Evolutionary conservation across 2,113 vertebrate genomes (phyloP), one percentile per base, ranked within the genome.

Genomic region (Euleptes europaea): DNA sequence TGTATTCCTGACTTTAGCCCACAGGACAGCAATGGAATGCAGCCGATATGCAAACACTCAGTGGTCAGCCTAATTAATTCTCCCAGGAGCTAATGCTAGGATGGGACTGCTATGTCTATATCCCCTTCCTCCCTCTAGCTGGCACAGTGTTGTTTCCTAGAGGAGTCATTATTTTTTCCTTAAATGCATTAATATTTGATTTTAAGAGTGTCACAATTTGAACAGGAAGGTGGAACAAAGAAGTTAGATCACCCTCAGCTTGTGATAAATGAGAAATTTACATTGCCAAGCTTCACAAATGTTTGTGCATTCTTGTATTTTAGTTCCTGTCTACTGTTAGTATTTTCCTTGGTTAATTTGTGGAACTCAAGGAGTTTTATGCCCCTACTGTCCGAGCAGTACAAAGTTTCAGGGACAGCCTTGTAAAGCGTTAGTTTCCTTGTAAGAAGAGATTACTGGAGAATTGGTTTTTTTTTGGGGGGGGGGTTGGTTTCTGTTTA

Each of bases 1-100:
- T 85, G 86, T 84, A 88, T 60, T 91, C 93, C 84, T 89, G 87
- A 94, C 92, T 93, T 92, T 35, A 88, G 69, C 63, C 1, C 14
- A 73, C 87, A 86, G 91, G 87, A 89, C 87, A 89, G 78, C 90
- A 91, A 83, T 88, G 82, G 88, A 78, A 66, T n/a, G 80, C 75
- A 84, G 60, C 47, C 85, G 82, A 85, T 84, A 89, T 85, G 83
- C 57, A 80, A 91, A 72, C 8, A 33, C 60, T 35, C 2, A 1
- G 21, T 63, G 33, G 13, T 35, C 82, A 69, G 40, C 9, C 82
- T 88, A 82, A 86, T 84, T 84, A 70, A 88, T 71, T 47, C 60
- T 78, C 70, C 0, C 0, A 88, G 72, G 65, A 88, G 54, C 54
- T 70, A 71, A 28, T 23, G 42, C 40, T 80, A 80, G 87, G 33